Percentiles rank a stretch among this genome's conserved stretches.
phyloP scores from a whole-genome alignment of 2,113 vertebrate genomes.

The Heterochromis multidens region DNA sequence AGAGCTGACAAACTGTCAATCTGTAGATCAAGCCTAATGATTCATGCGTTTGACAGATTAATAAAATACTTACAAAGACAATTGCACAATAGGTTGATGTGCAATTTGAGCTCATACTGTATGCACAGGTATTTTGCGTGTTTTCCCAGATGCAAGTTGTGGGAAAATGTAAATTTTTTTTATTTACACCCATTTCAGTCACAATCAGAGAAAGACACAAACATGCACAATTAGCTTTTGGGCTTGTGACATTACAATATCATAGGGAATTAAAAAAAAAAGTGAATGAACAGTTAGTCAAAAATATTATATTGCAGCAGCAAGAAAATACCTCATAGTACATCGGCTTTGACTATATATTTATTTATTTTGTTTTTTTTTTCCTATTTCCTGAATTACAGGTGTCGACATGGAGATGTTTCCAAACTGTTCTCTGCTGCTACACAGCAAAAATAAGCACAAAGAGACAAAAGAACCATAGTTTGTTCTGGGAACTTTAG shows the following conservation, averaged over 20 bases:
- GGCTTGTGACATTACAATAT: not conserved
- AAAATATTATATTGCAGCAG: not conserved
- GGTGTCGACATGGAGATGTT: not conserved
- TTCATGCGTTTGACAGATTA: constrained; percentile 63
- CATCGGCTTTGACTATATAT: not conserved
- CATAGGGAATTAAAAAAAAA: not conserved
- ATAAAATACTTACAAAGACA: constrained; percentile 52
- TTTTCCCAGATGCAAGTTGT: not conserved
- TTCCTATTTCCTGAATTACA: not conserved
- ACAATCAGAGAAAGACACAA: not conserved
- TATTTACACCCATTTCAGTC: not conserved
- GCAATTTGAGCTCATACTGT: constrained; percentile 12
- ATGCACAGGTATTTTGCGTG: constrained; percentile 18
- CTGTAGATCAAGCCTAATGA: constrained; percentile 64
- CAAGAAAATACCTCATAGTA: not conserved
- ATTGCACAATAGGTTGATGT: constrained; percentile 13
- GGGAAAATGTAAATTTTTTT: not conserved
- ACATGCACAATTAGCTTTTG: not conserved
- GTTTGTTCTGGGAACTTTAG: constrained; percentile 46
- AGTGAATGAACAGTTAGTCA: not conserved
- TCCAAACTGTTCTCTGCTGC: constrained; percentile 13
- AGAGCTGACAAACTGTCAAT: constrained; percentile 70
- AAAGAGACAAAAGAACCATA: constrained; percentile 28
- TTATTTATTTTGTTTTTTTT: not conserved
- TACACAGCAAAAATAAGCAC: constrained; percentile 8